Base-by-base conservation (phyloP, 92 coral and sea anemone species). In the Palythoa grandis region DNA sequence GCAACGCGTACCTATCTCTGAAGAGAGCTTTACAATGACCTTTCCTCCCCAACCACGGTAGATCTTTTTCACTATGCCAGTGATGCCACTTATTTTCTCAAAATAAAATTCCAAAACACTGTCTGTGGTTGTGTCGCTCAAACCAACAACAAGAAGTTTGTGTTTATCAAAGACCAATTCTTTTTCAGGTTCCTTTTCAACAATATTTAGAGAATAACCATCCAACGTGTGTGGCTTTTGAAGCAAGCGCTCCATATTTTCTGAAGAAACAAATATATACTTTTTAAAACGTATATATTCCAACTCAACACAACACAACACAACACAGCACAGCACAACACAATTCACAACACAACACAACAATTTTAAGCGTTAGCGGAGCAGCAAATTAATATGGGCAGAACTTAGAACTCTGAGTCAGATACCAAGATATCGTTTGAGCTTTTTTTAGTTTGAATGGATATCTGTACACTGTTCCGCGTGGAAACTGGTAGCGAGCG, bases 101-200 rank as follows among this genome's bases (percentile, higher is more conserved):
- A 82, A 61, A 40, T 72, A 87, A 11, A 79, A 76, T 22, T 35
- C 14, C 48, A 87, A 35, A 6, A 80, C 47, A 13, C 80, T 86
- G 65, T 73, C 24, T 14, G 75, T 57, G 40, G 86, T 72, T 23
- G 72, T 70, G 11, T 76, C 66, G 76, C 24, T 19, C 15, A 87
- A 17, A 25, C 82, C 82, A 19, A 57, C 40, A 7, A 87, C 82
- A 43, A 35, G 72, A 74, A 87, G 37, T 35, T 82, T 87, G 48
- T 25, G 72, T 15, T 75, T 82, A 69, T 87, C 90, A 50, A 23
- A 23, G 23, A 82, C 82, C 8, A 63, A 48, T 39, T 37, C 57
- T 47, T 80, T 23, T 48, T 80, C 87, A 0, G 90, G 90, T 50
- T 87, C 74, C 72, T 82, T 80, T 54, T 80, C 87, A 60, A 24